phyloP scores from a whole-genome alignment of 1,140 invertebrate species.

The Drosophila aff. region DNA sequence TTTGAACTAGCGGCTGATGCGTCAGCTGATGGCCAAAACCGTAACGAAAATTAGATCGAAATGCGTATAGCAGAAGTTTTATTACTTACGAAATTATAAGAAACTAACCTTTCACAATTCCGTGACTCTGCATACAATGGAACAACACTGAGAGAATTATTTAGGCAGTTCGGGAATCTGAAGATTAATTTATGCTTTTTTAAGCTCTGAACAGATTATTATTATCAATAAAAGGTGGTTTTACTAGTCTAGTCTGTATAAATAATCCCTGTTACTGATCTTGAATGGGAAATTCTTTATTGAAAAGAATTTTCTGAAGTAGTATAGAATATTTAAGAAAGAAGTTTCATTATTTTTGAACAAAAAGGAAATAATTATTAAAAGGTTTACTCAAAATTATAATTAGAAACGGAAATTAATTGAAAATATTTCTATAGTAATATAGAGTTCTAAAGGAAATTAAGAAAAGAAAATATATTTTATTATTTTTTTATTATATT shows the following conservation, averaged over 20 bases:
- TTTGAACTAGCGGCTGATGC: constrained; percentile 2
- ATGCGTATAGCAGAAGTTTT: constrained; percentile 7
- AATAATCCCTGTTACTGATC: not conserved
- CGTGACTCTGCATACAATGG: constrained; percentile 15
- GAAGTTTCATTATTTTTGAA: too few species aligned
- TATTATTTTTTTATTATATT: too few species aligned
- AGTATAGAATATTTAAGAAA: too few species aligned
- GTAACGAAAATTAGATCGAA: not conserved
- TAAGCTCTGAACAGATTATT: not conserved
- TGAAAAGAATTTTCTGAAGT: too few species aligned
- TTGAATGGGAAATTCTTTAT: not conserved
- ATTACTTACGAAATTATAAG: not conserved
- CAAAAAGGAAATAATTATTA: too few species aligned
- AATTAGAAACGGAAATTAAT: too few species aligned
- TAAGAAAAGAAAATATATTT: too few species aligned
- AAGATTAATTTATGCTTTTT: not conserved
- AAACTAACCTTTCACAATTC: constrained; percentile 37
- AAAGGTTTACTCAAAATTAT: too few species aligned
- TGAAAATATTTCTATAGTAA: too few species aligned
- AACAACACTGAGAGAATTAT: constrained; percentile 1
- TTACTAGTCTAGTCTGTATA: not conserved
- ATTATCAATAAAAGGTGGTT: not conserved
- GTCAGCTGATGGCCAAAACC: constrained; percentile 28
- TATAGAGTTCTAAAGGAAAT: too few species aligned
- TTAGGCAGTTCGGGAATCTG: not conserved